A percentile compares a stretch with the other conserved stretches of the same genome.
Evolutionary conservation across 2,888 invertebrate species (phyloP).

Genomic region (Cremastinae sp.): DNA sequence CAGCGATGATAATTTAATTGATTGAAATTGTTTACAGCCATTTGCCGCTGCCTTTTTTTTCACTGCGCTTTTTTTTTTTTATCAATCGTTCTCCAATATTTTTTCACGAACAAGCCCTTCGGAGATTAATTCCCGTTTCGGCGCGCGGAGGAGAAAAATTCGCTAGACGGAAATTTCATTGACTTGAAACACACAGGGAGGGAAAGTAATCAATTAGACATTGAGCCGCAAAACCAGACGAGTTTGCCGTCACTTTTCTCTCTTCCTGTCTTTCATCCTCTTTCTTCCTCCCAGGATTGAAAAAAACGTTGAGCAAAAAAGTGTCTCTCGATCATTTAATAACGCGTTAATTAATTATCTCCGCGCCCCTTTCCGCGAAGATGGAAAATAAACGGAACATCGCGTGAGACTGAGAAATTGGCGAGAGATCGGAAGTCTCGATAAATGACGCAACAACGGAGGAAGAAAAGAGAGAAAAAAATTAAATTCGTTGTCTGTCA

Average conservation of each 20-base stretch:
- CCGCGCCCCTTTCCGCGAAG: not conserved
- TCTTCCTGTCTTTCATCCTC: too few relatives aligned
- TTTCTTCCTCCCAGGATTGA: too few relatives aligned
- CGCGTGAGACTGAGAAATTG: not conserved
- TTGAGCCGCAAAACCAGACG: not conserved
- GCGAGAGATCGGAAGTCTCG: constrained; percentile 2
- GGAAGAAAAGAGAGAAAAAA: not conserved
- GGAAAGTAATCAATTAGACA: not conserved
- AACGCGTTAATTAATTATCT: constrained; percentile 46
- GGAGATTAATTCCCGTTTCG: constrained; percentile 9
- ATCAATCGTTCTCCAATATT: constrained; percentile 7
- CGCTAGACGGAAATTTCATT: constrained; percentile 8
- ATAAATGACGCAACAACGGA: not conserved
- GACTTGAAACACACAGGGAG: not conserved
- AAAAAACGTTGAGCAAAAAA: not conserved
- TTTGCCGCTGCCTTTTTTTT: not conserved
- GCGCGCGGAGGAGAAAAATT: not conserved
- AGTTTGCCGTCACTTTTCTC: too few relatives aligned
- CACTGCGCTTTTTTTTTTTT: not conserved
- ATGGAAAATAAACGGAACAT: not conserved
- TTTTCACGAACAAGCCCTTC: not conserved
- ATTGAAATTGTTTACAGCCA: constrained; percentile 35
- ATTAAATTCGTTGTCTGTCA: constrained; percentile 16
- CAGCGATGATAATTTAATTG: constrained; percentile 39
- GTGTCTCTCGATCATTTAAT: not conserved